Evolutionary conservation across 92 coral and sea anemone species (phyloP).

Genomic region (Phymanthus crucifer): DNA sequence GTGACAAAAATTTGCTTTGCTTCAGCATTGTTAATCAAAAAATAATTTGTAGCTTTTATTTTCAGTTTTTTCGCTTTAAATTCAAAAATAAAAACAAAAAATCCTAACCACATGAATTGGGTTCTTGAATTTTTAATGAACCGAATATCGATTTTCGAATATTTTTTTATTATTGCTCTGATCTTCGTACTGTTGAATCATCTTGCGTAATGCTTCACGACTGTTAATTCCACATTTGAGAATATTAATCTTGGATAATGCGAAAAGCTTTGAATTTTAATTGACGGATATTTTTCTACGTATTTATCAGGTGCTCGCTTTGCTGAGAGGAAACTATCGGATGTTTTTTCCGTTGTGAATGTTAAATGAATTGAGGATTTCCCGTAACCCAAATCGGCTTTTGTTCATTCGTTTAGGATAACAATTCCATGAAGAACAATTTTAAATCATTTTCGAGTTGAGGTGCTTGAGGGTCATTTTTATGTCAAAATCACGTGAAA

Average conservation of each 20-base stretch:
- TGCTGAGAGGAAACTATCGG: neutral
- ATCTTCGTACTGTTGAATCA: neutral
- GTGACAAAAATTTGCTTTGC: neutral
- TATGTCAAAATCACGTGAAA: neutral
- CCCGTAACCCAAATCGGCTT: neutral
- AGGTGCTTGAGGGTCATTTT: neutral
- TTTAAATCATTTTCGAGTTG: neutral
- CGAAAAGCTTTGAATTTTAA: neutral
- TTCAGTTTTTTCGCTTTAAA: neutral
- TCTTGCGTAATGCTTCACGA: neutral
- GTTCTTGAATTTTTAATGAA: neutral
- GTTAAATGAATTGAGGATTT: neutral
- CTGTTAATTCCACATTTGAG: no score
- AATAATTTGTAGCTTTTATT: neutral
- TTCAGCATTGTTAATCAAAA: neutral
- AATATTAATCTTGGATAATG: neutral
- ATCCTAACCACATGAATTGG: neutral
- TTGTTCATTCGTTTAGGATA: neutral
- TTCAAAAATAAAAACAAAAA: neutral
- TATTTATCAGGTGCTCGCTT: neutral
- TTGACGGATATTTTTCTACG: neutral
- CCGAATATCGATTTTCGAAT: neutral
- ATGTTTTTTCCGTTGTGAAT: neutral
- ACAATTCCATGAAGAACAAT: neutral
- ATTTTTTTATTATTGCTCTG: neutral